Evolutionary conservation across 2,888 invertebrate species (phyloP).

Genomic region (Melangyna quadrimaculata): DNA sequence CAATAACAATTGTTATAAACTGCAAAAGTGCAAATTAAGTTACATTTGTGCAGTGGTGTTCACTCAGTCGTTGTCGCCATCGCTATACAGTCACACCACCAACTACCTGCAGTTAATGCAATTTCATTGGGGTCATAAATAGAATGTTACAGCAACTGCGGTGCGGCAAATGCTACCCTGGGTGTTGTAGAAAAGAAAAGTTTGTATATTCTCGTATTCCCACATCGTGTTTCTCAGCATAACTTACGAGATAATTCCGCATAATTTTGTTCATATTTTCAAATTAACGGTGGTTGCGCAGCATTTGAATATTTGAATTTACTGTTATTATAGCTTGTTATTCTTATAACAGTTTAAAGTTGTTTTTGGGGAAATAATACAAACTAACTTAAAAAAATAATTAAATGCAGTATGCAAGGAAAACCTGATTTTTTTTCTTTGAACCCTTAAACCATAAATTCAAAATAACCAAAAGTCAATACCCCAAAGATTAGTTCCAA

Average conservation of each 20-base stretch:
- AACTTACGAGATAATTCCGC: background rate
- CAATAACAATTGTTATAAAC: too few relatives aligned
- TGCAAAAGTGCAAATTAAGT: background rate
- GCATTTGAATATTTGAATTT: background rate
- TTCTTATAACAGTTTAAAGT: background rate
- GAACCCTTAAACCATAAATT: too few relatives aligned
- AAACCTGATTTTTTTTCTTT: too few relatives aligned
- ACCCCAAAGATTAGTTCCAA: background rate
- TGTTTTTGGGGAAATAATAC: background rate
- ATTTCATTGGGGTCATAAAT: background rate
- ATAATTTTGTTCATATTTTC: background rate
- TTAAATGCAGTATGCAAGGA: too few relatives aligned
- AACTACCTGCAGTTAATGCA: background rate
- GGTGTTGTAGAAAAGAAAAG: background rate
- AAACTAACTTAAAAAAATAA: too few relatives aligned
- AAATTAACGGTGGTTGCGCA: background rate
- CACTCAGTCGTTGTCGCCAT: background rate
- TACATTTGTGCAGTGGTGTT: background rate
- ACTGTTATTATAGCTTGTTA: background rate
- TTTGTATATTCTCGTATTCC: background rate
- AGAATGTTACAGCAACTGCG: background rate
- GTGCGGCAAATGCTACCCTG: background rate
- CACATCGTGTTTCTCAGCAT: background rate
- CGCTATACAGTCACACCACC: background rate
- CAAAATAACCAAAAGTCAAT: background rate